Conservation (phyloP, 2,888 invertebrate genomes). For the Drosophila gaucha region DNA sequence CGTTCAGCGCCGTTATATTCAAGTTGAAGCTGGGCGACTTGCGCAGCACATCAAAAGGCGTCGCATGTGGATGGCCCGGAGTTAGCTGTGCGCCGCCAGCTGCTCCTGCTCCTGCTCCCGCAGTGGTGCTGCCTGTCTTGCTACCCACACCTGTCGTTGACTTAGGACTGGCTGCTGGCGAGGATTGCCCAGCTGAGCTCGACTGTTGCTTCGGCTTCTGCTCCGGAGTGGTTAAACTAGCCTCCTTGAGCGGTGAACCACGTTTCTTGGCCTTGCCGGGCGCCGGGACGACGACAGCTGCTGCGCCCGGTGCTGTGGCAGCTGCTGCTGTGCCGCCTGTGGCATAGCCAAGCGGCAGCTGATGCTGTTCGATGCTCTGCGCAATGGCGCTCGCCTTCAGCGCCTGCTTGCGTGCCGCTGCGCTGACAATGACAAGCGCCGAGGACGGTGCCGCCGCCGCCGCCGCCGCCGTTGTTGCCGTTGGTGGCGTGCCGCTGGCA, state of each 20-base stretch:
- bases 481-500: constrained; percentile 17
- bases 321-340: constrained; percentile 3
- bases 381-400: constrained; percentile 44
- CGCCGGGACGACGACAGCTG: background rate
- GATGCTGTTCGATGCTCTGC: constrained; percentile 50
- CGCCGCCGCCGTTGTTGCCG: background rate
- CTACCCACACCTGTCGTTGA: background rate
- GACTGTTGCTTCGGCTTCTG: constrained; percentile 21
- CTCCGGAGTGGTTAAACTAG: constrained; percentile 52
- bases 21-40: constrained; percentile 84
- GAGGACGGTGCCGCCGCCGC: background rate
- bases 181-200: background rate
- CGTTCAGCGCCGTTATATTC: constrained; percentile 82
- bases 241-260: constrained; percentile 81
- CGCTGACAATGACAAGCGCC: constrained; percentile 14
- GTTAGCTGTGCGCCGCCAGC: constrained; percentile 21
- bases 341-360: constrained; percentile 20
- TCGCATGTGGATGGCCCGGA: constrained; percentile 40
- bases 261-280: constrained; percentile 75
- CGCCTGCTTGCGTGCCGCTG: constrained; percentile 49
- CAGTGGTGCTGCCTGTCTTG: background rate
- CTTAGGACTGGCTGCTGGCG: constrained; percentile 27
- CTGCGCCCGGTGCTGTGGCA: background rate
- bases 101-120: background rate
- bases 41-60: constrained; percentile 85